These are phyloP conservation scores for Orthosia gracilis DNA, from an alignment of 2,888 invertebrate species.

Conservation along the genomic window DNA sequence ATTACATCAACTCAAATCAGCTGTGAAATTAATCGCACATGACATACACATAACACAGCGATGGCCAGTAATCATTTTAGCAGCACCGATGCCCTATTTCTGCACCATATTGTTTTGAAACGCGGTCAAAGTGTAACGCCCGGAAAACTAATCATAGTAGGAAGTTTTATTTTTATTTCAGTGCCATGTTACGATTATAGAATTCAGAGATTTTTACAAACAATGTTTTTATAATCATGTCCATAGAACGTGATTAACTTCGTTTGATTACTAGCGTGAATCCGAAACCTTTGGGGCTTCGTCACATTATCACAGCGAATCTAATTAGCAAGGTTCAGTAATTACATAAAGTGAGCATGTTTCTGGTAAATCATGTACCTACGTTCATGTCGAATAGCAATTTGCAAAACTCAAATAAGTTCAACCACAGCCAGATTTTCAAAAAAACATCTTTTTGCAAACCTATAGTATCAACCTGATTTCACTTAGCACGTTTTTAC, in stretches of 20 bases:
- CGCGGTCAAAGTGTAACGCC: slow-evolving; percentile 59
- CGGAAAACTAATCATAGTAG: slow-evolving; percentile 64
- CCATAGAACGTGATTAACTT: slow-evolving; percentile 19
- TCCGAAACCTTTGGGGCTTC: slow-evolving; percentile 32
- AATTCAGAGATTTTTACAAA: slow-evolving; percentile 20
- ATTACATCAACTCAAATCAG: slow-evolving; percentile 11
- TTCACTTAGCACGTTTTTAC: too few relatives aligned
- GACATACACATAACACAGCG: slow-evolving; percentile 39
- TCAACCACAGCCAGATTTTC: neutral
- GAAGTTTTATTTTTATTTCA: slow-evolving; percentile 52
- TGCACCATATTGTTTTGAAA: slow-evolving; percentile 59
- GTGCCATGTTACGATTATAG: slow-evolving; percentile 6
- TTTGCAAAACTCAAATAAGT: neutral
- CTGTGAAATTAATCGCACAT: slow-evolving; percentile 39
- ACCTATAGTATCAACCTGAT: neutral
- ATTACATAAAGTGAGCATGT: slow-evolving; percentile 1
- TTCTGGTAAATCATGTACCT: neutral
- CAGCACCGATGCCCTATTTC: slow-evolving; percentile 55
- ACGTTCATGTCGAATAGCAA: neutral
- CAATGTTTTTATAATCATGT: slow-evolving; percentile 17
- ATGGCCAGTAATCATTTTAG: slow-evolving; percentile 55
- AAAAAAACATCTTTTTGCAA: neutral
- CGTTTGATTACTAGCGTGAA: slow-evolving; percentile 31
- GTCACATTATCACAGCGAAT: slow-evolving; percentile 26
- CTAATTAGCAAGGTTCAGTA: slow-evolving; percentile 38